A percentile compares a stretch with the other conserved stretches of the same genome.
Conservation (phyloP, 2,888 invertebrate species). For the Zonitis immaculata region DNA sequence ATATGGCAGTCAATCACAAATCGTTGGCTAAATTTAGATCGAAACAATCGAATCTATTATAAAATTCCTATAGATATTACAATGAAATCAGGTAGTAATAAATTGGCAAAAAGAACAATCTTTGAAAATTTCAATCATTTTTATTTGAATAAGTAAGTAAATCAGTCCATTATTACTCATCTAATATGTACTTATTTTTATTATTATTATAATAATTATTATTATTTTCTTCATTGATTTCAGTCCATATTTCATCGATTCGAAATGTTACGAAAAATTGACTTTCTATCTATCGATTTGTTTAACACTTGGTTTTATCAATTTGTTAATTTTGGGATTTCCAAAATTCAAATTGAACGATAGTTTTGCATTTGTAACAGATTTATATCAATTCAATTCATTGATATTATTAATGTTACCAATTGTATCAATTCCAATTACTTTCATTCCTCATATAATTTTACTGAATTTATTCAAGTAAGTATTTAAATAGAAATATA, state of each 20-base stretch:
- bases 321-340: conserved; percentile 24
- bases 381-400: too few relatives aligned
- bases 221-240: background rate
- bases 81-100: background rate
- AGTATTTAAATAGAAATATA: too few relatives aligned
- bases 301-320: conserved; percentile 21
- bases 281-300: conserved; percentile 27
- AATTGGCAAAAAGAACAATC: background rate
- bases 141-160: background rate
- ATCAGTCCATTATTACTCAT: background rate
- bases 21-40: conserved; percentile 22
- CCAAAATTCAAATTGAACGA: conserved; percentile 30
- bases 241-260: background rate
- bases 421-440: conserved; percentile 15
- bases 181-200: background rate
- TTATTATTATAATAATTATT: background rate
- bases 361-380: conserved; percentile 18
- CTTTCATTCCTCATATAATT: conserved; percentile 26
- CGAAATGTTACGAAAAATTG: conserved; percentile 15
- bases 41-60: background rate
- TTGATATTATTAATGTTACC: too few relatives aligned
- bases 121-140: background rate
- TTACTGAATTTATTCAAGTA: too few relatives aligned
- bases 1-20: conserved; percentile 29
- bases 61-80: background rate